Evolutionary conservation across 1,140 invertebrate species (phyloP), one percentile per base, ranked within the genome.

Genomic region (Drosophila kepulauana): DNA sequence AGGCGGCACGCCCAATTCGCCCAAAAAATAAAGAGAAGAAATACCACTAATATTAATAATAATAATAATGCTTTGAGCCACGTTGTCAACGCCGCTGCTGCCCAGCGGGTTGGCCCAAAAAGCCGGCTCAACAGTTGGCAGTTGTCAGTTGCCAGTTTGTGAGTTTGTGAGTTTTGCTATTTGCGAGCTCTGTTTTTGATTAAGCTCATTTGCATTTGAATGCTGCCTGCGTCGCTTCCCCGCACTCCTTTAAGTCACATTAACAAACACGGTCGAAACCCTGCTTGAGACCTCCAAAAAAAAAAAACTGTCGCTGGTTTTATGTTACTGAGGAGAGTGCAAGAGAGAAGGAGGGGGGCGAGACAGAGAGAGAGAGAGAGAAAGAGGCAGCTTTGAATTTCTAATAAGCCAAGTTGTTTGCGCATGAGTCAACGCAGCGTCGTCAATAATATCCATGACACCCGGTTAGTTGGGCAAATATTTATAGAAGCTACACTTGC

Each of bases 121-220:
- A 75, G 67, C 67, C 62, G 68, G 61, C 62, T 75, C 73, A 75
- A 75, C 73, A 75, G 73, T 75, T 75, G 73, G 59, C 46, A 33
- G 25, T 54, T 54, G 51, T 6, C 51, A 54, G 28, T 54, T 15
- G 57, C 52, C 46, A 33, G 30, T 33, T 20, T 15, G 57, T 52
- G 43, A 33, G 30, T 33, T 20, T 20, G 20, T 20, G 20, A 25
- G 20, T 25, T 25, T 25, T 13, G 16, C 46, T 25, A 58, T 75
- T 51, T 62, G 78, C 49, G 56, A 88, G 82, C 80, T 87, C 84
- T 84, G 84, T 75, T 87, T 87, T 88, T 87, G 80, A 87, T 87
- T 88, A 88, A 88, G 84, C 84, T 87, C 84, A 87, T 87, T 87
- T 87, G 84, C 84, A 87, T 87, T 70, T 87, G 80, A 88, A 87